Percentiles rank a stretch among this genome's conserved stretches.
Conservation (phyloP, 2,888 invertebrate species). For the Harpalus rufipes region DNA sequence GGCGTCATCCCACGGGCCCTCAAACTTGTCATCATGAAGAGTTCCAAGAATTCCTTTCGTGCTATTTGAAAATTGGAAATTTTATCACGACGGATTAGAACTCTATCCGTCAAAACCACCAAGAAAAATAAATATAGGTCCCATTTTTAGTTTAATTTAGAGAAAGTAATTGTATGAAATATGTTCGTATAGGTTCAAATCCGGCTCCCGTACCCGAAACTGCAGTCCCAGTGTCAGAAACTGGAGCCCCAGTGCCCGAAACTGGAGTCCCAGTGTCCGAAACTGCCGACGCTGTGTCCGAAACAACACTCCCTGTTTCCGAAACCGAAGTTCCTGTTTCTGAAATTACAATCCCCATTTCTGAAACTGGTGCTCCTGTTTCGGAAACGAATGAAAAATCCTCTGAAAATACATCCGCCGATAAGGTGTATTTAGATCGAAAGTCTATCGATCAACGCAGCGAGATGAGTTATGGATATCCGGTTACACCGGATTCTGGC, state of each 20-base stretch:
- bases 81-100: too few relatives aligned
- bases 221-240: neutral
- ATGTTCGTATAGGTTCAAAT: too few relatives aligned
- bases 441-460: slow-evolving; percentile 59
- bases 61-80: too few relatives aligned
- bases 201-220: neutral
- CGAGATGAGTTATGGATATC: slow-evolving; percentile 51
- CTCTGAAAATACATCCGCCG: neutral
- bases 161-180: too few relatives aligned
- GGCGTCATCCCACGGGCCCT: too few relatives aligned
- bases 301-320: neutral
- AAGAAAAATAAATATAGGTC: too few relatives aligned
- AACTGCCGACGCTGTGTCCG: neutral
- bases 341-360: neutral
- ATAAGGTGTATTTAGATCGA: slow-evolving; percentile 6
- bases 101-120: too few relatives aligned
- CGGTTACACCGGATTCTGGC: slow-evolving; percentile 58
- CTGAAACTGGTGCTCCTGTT: neutral
- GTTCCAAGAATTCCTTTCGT: too few relatives aligned
- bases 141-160: too few relatives aligned
- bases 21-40: too few relatives aligned
- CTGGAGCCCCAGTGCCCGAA: neutral
- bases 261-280: neutral
- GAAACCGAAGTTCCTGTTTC: neutral
- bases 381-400: neutral